Evolutionary conservation across 2,888 invertebrate species (phyloP).

Genomic region (Mesorhabditis spiculigera): DNA sequence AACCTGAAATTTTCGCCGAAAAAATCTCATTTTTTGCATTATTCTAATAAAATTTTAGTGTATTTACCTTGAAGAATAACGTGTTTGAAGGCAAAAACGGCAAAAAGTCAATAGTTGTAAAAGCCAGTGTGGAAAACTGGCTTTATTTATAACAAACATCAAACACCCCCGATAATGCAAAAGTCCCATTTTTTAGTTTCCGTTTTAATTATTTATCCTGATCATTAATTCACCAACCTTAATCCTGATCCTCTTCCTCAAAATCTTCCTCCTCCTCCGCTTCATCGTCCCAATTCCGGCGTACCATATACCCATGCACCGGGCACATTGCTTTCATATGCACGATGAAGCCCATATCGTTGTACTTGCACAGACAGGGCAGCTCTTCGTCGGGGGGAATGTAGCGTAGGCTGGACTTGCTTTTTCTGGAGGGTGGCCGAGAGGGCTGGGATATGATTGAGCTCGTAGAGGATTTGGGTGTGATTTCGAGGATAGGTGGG

Average conservation of each 20-base stretch:
- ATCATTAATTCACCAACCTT: slow-evolving; percentile 23
- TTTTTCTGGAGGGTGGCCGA: slow-evolving; percentile 10
- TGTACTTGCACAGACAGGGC: slow-evolving; percentile 54
- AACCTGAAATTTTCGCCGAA: too few relatives aligned
- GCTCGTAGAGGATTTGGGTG: not conserved
- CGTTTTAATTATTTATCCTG: too few relatives aligned
- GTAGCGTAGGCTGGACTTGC: slow-evolving; percentile 38
- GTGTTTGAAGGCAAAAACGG: too few relatives aligned
- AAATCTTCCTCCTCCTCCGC: slow-evolving; percentile 36
- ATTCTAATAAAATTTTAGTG: too few relatives aligned
- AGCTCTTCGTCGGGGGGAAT: slow-evolving; percentile 53
- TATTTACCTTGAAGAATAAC: too few relatives aligned
- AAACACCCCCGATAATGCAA: too few relatives aligned
- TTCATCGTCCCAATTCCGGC: slow-evolving; percentile 37
- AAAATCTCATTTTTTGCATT: too few relatives aligned
- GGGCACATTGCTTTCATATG: slow-evolving; percentile 53
- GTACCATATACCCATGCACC: slow-evolving; percentile 55
- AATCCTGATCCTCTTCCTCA: slow-evolving; percentile 24
- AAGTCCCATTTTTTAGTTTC: too few relatives aligned
- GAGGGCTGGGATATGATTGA: not conserved
- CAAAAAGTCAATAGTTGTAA: too few relatives aligned
- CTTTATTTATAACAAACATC: too few relatives aligned
- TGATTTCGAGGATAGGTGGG: not conserved
- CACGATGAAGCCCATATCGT: slow-evolving; percentile 39
- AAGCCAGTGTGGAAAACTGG: too few relatives aligned